Base-by-base conservation (phyloP, 2,113 vertebrate genomes). In the Argyrosomus japonicus region DNA sequence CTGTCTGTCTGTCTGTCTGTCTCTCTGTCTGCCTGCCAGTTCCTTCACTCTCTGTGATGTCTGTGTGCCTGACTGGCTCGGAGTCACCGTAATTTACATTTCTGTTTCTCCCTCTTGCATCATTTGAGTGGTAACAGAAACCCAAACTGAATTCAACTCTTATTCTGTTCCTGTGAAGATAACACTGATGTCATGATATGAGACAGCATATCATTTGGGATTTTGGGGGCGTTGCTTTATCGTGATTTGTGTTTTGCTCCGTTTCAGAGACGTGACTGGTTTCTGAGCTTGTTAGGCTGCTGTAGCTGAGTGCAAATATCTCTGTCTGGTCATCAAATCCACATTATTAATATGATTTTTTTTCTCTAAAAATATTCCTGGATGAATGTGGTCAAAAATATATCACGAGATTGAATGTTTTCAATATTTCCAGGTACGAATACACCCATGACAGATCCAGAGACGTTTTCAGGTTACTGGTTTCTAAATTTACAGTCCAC, bases 51-150 rank as follows among this genome's bases (percentile, higher is more conserved):
- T 53, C 76, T 79, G 29, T 73, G 83, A 65, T 75, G 79, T 79
- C 48, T 80, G 15, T 62, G 67, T 67, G 76, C 12, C 75, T 56
- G 63, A 71, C 62, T 62, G 79, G 61, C 84, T 77, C 65, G 13
- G 71, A 86, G 87, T 80, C 69, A 63, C 60, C 15, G 23, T 54
- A n/a, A 81, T 89, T 87, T 90, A 76, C 78, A 87, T 89, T 63
- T 81, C 74, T 70, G 50, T 94, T 92, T 92, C 92, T 84, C 76
- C 48, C 54, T 75, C 83, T 94, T 94, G 88, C 93, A 87, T 94
- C 93, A 94, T 86, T 50, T 61, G 68, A 58, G 76, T 18, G 11
- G 36, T 73, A 73, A 78, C 56, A 74, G 81, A 80, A 83, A 60
- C 69, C 78, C 82, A 67, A 73, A 78, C 54, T 57, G 57, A 77